Percentiles rank a stretch among this genome's conserved stretches.
Evolutionary conservation across 2,888 invertebrate genomes (phyloP).

Genomic region (Myopa tessellatipennis): DNA sequence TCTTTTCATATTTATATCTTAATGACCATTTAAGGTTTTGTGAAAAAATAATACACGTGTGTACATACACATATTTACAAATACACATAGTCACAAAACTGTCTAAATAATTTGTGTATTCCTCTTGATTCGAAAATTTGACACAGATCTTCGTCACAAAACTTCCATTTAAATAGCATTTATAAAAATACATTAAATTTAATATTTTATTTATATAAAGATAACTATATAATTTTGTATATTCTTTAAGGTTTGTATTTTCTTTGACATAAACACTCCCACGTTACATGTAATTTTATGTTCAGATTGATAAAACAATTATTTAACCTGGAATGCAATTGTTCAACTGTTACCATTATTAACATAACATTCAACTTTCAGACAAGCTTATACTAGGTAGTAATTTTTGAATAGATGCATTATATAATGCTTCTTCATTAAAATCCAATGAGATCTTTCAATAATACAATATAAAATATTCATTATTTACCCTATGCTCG

Average conservation of each 20-base stretch:
- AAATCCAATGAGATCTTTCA: constrained; percentile 18
- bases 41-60: too few species aligned
- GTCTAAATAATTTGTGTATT: background rate
- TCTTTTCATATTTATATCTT: background rate
- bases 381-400: background rate
- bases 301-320: background rate
- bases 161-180: background rate
- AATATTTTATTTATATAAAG: background rate
- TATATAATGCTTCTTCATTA: background rate
- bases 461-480: background rate
- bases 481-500: background rate
- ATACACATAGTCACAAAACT: background rate
- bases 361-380: background rate
- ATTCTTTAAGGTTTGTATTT: background rate
- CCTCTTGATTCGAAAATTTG: background rate
- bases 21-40: background rate
- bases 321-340: background rate
- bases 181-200: background rate
- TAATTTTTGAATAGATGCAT: background rate
- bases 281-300: background rate
- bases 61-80: too few species aligned
- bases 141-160: background rate
- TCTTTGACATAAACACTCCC: background rate
- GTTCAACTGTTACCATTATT: background rate
- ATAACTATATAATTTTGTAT: background rate